Percentiles rank a stretch among this genome's conserved stretches.
phyloP scores from a whole-genome alignment of 2,888 invertebrate species.

The Megaustenia siamemsis region DNA sequence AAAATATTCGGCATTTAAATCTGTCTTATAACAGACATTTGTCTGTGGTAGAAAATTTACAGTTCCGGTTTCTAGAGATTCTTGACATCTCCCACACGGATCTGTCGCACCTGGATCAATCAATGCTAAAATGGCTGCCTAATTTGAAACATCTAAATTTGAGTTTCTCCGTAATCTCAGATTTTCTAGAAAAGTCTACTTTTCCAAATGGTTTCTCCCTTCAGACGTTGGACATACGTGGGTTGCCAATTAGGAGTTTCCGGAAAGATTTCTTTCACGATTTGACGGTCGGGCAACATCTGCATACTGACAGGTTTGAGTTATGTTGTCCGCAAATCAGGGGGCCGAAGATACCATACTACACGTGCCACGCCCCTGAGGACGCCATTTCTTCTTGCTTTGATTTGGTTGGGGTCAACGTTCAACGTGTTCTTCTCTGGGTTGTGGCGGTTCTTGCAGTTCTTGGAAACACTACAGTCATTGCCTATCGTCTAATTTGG shows the following conservation, averaged over 20 bases:
- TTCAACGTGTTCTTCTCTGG: conserved; percentile 70
- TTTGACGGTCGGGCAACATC: neutral
- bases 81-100: neutral
- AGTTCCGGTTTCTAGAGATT: neutral
- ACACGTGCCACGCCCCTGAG: conserved; percentile 65
- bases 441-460: conserved; percentile 37
- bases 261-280: neutral
- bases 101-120: neutral
- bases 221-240: conserved; percentile 5
- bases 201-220: neutral
- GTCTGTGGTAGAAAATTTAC: neutral
- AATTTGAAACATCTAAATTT: neutral
- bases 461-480: conserved; percentile 35
- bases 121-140: neutral
- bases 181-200: neutral
- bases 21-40: neutral
- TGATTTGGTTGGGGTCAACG: conserved; percentile 69
- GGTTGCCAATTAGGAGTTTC: neutral
- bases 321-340: conserved; percentile 45
- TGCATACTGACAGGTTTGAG: conserved; percentile 45
- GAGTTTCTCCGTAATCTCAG: neutral
- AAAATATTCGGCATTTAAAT: conserved; percentile 10
- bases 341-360: neutral
- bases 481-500: conserved; percentile 53
- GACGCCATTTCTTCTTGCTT: conserved; percentile 75